These are phyloP conservation scores for Pardosa pseudoannulata DNA, from an alignment of 2,888 invertebrate genomes.

Conservation along the genomic window DNA sequence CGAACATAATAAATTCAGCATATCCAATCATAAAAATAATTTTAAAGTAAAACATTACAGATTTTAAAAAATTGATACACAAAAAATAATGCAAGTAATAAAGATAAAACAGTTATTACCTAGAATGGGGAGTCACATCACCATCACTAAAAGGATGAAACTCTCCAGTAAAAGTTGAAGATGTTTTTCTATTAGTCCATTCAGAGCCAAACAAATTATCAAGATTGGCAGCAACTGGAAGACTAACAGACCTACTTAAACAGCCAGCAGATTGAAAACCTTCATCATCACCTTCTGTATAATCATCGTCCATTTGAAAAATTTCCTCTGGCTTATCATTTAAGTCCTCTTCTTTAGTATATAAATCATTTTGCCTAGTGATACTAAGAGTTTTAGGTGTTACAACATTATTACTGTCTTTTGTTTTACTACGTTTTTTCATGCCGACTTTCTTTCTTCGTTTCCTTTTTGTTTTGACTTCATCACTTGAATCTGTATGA, in stretches of 20 bases:
- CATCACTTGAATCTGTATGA: constrained; percentile 67
- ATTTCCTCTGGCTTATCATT: constrained; percentile 73
- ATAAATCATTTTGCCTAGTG: background rate
- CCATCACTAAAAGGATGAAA: constrained; percentile 96
- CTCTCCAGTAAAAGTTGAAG: constrained; percentile 78
- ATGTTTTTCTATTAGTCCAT: constrained; percentile 57
- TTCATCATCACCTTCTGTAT: constrained; percentile 68
- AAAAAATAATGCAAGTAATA: too few species aligned
- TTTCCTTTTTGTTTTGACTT: constrained; percentile 74
- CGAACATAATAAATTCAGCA: too few species aligned
- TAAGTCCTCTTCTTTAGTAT: background rate
- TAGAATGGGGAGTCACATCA: constrained; percentile 79
- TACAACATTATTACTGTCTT: constrained; percentile 22
- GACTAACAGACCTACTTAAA: constrained; percentile 62
- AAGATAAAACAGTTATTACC: constrained; percentile 79
- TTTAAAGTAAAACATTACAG: too few species aligned
- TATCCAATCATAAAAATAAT: too few species aligned
- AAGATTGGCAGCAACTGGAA: constrained; percentile 49
- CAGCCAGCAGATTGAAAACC: constrained; percentile 31
- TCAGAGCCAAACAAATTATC: constrained; percentile 30
- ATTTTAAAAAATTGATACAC: too few species aligned
- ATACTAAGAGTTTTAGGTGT: background rate
- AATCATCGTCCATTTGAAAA: constrained; percentile 74
- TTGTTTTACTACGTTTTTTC: constrained; percentile 45
- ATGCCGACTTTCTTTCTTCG: constrained; percentile 75